Evolutionary conservation across 2,888 invertebrate species (phyloP).

Genomic region (Toxonevra muliebris): DNA sequence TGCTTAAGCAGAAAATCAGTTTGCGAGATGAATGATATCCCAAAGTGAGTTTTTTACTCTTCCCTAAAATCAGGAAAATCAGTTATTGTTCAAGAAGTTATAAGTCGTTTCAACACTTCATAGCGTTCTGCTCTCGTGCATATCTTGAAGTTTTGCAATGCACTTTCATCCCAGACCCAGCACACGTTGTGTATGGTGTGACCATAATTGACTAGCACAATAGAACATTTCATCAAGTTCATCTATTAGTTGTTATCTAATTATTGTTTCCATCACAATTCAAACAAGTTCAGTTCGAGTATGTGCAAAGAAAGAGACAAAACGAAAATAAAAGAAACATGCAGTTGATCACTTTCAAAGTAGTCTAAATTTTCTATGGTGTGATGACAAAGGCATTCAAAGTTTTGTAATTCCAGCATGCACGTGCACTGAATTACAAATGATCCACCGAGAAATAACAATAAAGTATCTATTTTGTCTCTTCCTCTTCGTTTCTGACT

Average conservation of each 20-base stretch:
- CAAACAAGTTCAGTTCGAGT: too few species aligned
- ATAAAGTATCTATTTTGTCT: not conserved
- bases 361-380: slow-evolving; percentile 33
- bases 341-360: not conserved
- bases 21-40: too few species aligned
- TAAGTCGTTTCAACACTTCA: too few species aligned
- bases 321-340: not conserved
- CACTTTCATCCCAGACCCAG: too few species aligned
- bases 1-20: too few species aligned
- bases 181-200: too few species aligned
- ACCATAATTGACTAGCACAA: too few species aligned
- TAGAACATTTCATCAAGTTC: not conserved
- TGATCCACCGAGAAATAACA: slow-evolving; percentile 19
- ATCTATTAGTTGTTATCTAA: not conserved
- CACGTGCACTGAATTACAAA: slow-evolving; percentile 58
- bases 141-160: too few species aligned
- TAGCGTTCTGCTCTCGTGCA: too few species aligned
- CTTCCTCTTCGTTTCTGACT: not conserved
- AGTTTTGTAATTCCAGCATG: slow-evolving; percentile 59
- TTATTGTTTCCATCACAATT: not conserved
- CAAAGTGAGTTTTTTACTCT: too few species aligned
- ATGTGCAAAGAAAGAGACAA: not conserved
- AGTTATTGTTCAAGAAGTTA: too few species aligned
- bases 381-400: slow-evolving; percentile 48
- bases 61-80: too few species aligned